Percentiles rank a stretch among this genome's conserved stretches.
Evolutionary conservation across 2,113 vertebrate species (phyloP).

Genomic region (Deroptyus accipitrinus): DNA sequence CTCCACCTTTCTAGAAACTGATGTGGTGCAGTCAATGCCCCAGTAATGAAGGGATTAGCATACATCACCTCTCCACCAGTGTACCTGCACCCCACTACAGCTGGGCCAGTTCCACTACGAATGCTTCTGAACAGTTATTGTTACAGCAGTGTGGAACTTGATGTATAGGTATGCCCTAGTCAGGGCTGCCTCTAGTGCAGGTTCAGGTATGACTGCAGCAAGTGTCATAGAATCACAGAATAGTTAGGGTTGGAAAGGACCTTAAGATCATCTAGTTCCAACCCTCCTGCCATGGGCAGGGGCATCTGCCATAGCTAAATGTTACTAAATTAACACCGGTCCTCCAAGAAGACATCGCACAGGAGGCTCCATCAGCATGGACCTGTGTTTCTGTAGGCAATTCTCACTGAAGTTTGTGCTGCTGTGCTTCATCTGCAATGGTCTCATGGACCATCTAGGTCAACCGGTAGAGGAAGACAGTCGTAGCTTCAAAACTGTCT

Average conservation of each 20-base stretch:
- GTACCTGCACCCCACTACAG: background rate
- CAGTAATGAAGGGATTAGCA: background rate
- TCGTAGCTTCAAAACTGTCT: background rate
- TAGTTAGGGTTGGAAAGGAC: too few species aligned
- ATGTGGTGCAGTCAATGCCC: background rate
- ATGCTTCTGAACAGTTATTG: background rate
- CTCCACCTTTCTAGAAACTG: background rate
- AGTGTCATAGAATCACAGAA: background rate
- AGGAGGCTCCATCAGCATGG: rapidly evolving
- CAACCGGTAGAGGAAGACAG: background rate
- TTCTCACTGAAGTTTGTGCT: background rate
- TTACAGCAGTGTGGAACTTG: rapidly evolving
- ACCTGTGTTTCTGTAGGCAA: background rate
- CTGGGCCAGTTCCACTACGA: background rate
- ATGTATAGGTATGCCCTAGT: background rate
- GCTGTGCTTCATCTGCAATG: background rate
- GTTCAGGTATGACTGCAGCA: background rate
- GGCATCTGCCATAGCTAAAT: background rate
- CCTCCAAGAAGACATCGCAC: background rate
- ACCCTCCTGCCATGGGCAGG: too few species aligned
- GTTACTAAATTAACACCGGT: background rate
- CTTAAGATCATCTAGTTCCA: too few species aligned
- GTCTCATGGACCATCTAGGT: background rate
- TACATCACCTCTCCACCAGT: background rate
- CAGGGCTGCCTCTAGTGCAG: background rate